These are phyloP conservation scores for Drosophila picticornis DNA, from an alignment of 2,888 invertebrate genomes.

Conservation along the genomic window DNA sequence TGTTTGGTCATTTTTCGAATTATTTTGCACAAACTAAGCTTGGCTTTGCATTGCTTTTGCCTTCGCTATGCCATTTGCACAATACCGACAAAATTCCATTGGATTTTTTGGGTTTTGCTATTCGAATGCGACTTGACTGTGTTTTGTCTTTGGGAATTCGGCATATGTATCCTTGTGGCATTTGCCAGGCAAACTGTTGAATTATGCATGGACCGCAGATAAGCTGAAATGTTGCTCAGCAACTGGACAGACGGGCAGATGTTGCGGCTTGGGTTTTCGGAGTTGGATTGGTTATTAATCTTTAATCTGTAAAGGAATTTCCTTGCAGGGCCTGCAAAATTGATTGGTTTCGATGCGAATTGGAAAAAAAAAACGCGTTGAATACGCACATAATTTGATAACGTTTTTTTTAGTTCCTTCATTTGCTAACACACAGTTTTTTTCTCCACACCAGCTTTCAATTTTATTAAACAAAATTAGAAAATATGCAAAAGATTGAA, in stretches of 20 bases:
- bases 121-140: conserved; percentile 11
- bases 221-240: conserved; percentile 55
- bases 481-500: background rate
- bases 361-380: too few species aligned
- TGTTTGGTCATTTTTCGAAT: conserved; percentile 37
- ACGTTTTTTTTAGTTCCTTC: background rate
- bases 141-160: conserved; percentile 15
- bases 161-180: conserved; percentile 26
- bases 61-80: conserved; percentile 16
- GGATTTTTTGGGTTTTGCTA: conserved; percentile 25
- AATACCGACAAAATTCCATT: conserved; percentile 49
- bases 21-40: conserved; percentile 39
- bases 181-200: conserved; percentile 60
- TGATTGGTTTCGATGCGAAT: background rate
- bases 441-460: background rate
- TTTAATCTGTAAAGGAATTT: conserved; percentile 56
- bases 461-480: background rate
- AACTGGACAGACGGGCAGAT: conserved; percentile 7
- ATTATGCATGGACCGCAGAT: conserved; percentile 66
- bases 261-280: conserved; percentile 3
- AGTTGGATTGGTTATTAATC: conserved; percentile 51
- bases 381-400: background rate
- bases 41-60: conserved; percentile 13
- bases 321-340: background rate
- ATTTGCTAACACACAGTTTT: background rate